Evolutionary conservation across 1,140 invertebrate species (phyloP).

Genomic region (Drosophila subpulchrella): DNA sequence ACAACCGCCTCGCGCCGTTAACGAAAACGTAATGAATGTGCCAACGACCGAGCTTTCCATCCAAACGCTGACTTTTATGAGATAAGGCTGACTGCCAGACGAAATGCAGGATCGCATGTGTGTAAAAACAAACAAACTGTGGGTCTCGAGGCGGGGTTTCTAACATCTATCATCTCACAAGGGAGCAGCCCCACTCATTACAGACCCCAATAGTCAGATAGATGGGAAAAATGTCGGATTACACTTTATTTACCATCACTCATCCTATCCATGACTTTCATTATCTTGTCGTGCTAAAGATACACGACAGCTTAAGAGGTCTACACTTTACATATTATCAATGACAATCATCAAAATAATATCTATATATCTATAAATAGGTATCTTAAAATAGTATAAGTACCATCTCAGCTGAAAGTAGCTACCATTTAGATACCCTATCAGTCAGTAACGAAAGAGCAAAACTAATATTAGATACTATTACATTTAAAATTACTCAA

Average conservation of each 20-base stretch:
- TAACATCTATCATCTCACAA: neutral
- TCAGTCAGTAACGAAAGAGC: too few species aligned
- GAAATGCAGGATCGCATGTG: conserved; percentile 34
- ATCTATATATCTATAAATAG: too few species aligned
- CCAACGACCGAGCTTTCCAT: conserved; percentile 27
- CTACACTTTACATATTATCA: too few species aligned
- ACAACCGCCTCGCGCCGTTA: conserved; percentile 63
- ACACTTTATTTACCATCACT: neutral
- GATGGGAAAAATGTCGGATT: neutral
- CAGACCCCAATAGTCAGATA: neutral
- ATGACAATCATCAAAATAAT: too few species aligned
- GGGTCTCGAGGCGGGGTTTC: neutral
- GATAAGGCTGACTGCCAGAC: conserved; percentile 29
- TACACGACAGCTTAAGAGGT: neutral
- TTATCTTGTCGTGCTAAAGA: neutral
- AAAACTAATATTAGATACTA: too few species aligned
- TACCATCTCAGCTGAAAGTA: too few species aligned
- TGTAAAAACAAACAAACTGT: neutral
- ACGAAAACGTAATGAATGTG: conserved; percentile 63
- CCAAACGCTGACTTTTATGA: conserved; percentile 22
- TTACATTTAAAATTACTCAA: too few species aligned
- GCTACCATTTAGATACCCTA: too few species aligned
- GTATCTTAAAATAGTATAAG: too few species aligned
- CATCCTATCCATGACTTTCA: neutral
- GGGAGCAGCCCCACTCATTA: neutral